phyloP scores from a whole-genome alignment of 1,140 invertebrate species.

The Calycopis cecrops region DNA sequence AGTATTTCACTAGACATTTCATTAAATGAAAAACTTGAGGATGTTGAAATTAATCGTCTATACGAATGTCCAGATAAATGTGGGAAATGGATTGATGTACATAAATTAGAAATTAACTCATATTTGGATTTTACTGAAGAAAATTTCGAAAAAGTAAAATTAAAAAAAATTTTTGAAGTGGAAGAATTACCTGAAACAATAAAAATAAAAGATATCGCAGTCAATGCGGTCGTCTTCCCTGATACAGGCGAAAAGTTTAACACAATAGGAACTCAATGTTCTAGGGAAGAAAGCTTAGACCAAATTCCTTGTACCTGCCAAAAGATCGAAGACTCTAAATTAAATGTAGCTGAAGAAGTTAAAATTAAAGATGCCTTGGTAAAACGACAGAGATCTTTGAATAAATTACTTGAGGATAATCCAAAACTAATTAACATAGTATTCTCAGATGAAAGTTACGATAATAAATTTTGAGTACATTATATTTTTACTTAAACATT shows the following conservation, averaged over 20 bases:
- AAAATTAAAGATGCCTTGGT: conserved; percentile 30
- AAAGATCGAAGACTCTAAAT: background rate
- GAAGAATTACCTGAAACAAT: conserved; percentile 27
- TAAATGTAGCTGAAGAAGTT: conserved; percentile 16
- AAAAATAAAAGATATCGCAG: conserved; percentile 35
- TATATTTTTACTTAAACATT: no score
- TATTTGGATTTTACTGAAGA: conserved; percentile 57
- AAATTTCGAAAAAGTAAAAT: conserved; percentile 46
- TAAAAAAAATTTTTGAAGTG: conserved; percentile 25
- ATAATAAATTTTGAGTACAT: conserved; percentile 30
- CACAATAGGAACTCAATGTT: conserved; percentile 52
- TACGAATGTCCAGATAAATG: conserved; percentile 50
- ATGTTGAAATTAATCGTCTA: conserved; percentile 28
- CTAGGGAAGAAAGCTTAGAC: conserved; percentile 42
- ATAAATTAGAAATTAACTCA: conserved; percentile 36
- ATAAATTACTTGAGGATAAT: conserved; percentile 36
- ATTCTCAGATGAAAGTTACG: conserved; percentile 54
- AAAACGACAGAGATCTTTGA: conserved; percentile 41
- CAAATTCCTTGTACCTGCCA: conserved; percentile 11
- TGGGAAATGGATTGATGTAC: conserved; percentile 33
- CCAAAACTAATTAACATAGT: conserved; percentile 44
- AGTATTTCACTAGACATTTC: conserved; percentile 18
- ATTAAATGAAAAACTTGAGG: conserved; percentile 25
- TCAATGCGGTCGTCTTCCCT: conserved; percentile 43
- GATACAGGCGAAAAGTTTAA: conserved; percentile 40